Evolutionary conservation across 1,140 invertebrate genomes (phyloP).

Genomic region (Calephelis virginiensis): DNA sequence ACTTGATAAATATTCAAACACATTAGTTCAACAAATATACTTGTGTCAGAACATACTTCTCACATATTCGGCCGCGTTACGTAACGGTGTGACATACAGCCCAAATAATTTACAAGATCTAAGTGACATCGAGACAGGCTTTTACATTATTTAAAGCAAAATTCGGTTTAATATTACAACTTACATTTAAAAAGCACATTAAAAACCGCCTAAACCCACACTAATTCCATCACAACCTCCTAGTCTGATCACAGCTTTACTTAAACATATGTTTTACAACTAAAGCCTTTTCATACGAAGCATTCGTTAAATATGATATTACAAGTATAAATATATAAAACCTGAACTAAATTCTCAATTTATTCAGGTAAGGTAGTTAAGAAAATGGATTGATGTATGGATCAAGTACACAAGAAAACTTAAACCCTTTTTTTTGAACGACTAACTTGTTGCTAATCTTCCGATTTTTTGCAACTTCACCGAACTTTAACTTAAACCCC

Average conservation of each 20-base stretch:
- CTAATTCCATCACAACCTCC: conserved; percentile 67
- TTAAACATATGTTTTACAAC: conserved; percentile 47
- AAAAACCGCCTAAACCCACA: conserved; percentile 52
- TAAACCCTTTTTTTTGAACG: no score
- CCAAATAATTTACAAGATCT: conserved; percentile 15
- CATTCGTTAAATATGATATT: not conserved
- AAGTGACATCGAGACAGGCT: conserved; percentile 34
- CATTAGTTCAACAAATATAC: no score
- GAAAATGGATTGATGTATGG: no score
- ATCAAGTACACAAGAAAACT: no score
- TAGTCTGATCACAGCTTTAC: conserved; percentile 70
- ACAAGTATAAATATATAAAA: not conserved
- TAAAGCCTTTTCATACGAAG: conserved; percentile 29
- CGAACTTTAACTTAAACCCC: no score
- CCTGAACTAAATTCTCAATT: no score
- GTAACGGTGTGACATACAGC: conserved; percentile 18
- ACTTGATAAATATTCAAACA: no score
- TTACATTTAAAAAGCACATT: conserved; percentile 45
- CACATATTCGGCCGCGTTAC: conserved; percentile 6
- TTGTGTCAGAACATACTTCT: not conserved
- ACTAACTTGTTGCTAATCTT: no score
- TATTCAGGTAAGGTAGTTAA: not conserved
- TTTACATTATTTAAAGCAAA: conserved; percentile 59
- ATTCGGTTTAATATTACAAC: conserved; percentile 49
- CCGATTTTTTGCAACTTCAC: no score